These are phyloP conservation scores for Porites cylindrica DNA, from an alignment of 92 coral and sea anemone genomes.

Conservation along the genomic window DNA sequence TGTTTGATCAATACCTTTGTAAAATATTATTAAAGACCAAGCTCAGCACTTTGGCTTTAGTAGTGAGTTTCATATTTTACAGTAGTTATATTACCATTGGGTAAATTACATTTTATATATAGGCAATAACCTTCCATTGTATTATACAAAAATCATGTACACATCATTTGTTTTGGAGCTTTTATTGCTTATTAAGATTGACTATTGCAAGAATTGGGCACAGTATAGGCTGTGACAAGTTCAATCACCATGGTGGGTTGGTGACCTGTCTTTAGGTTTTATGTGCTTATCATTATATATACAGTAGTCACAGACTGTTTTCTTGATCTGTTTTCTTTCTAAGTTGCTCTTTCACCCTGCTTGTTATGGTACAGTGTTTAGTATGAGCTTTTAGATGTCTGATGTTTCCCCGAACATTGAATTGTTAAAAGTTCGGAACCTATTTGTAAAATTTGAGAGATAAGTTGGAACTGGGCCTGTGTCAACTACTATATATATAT, in stretches of 20 bases:
- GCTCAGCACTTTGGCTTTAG: conserved; percentile 1
- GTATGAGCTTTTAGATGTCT: conserved; percentile 1
- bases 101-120: background rate
- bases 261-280: conserved; percentile 10
- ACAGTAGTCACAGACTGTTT: conserved; percentile 20
- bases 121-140: conserved; percentile 4
- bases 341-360: conserved; percentile 9
- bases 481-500: background rate
- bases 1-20: too few species aligned
- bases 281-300: conserved; percentile 10
- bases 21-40: too few species aligned
- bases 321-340: background rate
- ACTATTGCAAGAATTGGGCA: background rate
- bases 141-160: background rate
- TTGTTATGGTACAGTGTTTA: background rate
- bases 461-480: conserved; percentile 7
- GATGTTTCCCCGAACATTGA: background rate
- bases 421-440: conserved; percentile 9
- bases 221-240: background rate
- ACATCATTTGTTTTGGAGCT: too few species aligned
- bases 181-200: too few species aligned
- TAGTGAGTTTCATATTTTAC: background rate
- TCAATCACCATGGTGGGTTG: conserved; percentile 17
- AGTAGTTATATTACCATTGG: background rate
- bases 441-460: conserved; percentile 19